Percentiles rank a stretch among this genome's conserved stretches.
Conservation (phyloP, 2,113 vertebrate species). For the Pogonocichla stellata region DNA sequence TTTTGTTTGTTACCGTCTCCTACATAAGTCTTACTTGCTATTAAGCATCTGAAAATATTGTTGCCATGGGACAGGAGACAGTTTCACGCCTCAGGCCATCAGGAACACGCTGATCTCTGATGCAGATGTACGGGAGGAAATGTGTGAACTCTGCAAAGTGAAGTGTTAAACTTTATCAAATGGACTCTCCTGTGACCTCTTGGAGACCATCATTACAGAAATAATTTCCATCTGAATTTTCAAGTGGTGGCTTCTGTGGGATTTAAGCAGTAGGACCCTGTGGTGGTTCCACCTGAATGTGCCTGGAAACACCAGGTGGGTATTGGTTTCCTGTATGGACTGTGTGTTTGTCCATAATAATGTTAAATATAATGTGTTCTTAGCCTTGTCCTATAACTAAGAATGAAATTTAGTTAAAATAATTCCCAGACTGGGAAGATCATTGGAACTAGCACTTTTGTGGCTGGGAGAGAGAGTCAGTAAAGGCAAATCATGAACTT, state of each 20-base stretch:
- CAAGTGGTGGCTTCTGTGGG: background rate
- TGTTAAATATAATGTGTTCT: background rate
- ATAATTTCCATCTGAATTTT: constrained; percentile 50
- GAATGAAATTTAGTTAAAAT: background rate
- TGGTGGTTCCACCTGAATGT: background rate
- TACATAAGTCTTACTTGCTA: background rate
- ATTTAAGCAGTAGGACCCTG: background rate
- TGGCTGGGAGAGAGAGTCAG: background rate
- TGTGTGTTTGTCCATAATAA: background rate
- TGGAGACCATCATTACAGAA: constrained; percentile 30
- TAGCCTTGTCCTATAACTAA: background rate
- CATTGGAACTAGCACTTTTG: background rate
- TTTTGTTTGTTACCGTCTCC: background rate
- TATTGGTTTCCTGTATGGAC: background rate
- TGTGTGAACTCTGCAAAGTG: background rate
- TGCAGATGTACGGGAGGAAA: constrained; percentile 14
- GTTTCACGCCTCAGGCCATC: background rate
- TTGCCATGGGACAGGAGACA: background rate
- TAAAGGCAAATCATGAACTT: background rate
- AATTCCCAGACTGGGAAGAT: background rate
- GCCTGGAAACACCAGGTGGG: background rate
- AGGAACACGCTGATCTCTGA: background rate
- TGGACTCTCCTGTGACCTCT: constrained; percentile 19
- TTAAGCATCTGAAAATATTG: background rate
- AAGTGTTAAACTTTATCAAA: constrained; percentile 50